These are phyloP conservation scores for Orius insidiosus DNA, from an alignment of 1,140 invertebrate species.

Conservation along the genomic window DNA sequence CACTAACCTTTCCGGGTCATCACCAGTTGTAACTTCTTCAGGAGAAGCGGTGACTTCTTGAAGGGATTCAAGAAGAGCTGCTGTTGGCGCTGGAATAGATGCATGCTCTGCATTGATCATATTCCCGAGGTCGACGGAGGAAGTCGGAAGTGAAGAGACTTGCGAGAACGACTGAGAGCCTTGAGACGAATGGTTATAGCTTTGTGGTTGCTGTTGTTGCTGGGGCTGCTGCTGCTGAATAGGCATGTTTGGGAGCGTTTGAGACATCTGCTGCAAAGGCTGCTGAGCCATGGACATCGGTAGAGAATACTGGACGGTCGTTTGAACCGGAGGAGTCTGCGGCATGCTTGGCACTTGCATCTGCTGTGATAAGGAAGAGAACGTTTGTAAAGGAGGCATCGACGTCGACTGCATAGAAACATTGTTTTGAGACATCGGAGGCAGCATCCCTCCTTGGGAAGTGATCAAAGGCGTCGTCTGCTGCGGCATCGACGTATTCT, in stretches of 20 bases:
- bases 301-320: slow-evolving; percentile 4
- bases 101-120: slow-evolving; percentile 1
- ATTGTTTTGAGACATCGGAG: slow-evolving; percentile 2
- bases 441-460: slow-evolving; percentile 13
- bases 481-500: neutral
- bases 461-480: slow-evolving; percentile 4
- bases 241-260: slow-evolving; percentile 27
- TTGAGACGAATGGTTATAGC: slow-evolving; percentile 5
- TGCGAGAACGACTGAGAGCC: slow-evolving; percentile 8
- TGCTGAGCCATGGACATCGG: slow-evolving; percentile 9
- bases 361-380: slow-evolving; percentile 4
- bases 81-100: slow-evolving; percentile 21
- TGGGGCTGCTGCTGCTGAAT: slow-evolving; percentile 31
- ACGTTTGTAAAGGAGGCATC: slow-evolving; percentile 12
- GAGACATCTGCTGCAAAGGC: slow-evolving; percentile 10
- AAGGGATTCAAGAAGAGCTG: slow-evolving; percentile 28
- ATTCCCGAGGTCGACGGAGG: slow-evolving; percentile 9
- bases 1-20: slow-evolving; percentile 46
- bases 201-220: slow-evolving; percentile 27
- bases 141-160: slow-evolving; percentile 16
- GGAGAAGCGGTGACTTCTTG: slow-evolving; percentile 28
- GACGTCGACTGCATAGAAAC: slow-evolving; percentile 10
- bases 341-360: slow-evolving; percentile 11
- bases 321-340: slow-evolving; percentile 13
- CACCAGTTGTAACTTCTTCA: slow-evolving; percentile 31